Evolutionary conservation across 2,113 vertebrate species (phyloP).

Genomic region (Aythya baeri): DNA sequence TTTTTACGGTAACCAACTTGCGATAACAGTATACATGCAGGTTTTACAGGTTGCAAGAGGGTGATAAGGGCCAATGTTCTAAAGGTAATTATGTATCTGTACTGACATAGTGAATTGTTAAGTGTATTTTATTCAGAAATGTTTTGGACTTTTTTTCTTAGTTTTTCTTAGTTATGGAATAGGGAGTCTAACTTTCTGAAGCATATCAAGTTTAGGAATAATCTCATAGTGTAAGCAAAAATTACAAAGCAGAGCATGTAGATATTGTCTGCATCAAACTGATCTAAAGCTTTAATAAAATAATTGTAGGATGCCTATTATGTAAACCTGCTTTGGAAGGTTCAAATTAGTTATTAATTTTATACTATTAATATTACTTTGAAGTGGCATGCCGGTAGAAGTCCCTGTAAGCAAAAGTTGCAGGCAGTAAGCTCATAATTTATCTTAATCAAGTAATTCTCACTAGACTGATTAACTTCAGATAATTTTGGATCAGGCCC

Average conservation of each 20-base stretch:
- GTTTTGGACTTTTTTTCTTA: background rate
- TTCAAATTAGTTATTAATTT: background rate
- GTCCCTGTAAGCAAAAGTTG: background rate
- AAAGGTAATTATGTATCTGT: background rate
- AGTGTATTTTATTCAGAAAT: background rate
- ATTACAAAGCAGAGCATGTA: background rate
- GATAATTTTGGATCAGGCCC: background rate
- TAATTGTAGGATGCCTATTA: background rate
- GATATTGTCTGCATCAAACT: background rate
- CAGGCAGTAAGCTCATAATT: background rate
- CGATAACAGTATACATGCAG: background rate
- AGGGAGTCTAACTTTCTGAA: background rate
- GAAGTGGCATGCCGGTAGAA: background rate
- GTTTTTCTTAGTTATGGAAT: background rate
- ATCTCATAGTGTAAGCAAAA: background rate
- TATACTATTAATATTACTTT: background rate
- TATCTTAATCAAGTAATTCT: constrained; percentile 37
- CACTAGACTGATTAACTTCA: background rate
- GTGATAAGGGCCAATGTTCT: constrained; percentile 1
- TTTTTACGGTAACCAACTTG: constrained; percentile 12
- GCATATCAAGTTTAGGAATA: background rate
- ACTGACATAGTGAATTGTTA: background rate
- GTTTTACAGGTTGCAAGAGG: background rate
- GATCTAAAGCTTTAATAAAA: background rate
- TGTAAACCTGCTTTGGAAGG: background rate